A percentile compares a stretch with the other conserved stretches of the same genome.
phyloP scores from a whole-genome alignment of 2,113 vertebrate species.

The Lophura nycthemera region DNA sequence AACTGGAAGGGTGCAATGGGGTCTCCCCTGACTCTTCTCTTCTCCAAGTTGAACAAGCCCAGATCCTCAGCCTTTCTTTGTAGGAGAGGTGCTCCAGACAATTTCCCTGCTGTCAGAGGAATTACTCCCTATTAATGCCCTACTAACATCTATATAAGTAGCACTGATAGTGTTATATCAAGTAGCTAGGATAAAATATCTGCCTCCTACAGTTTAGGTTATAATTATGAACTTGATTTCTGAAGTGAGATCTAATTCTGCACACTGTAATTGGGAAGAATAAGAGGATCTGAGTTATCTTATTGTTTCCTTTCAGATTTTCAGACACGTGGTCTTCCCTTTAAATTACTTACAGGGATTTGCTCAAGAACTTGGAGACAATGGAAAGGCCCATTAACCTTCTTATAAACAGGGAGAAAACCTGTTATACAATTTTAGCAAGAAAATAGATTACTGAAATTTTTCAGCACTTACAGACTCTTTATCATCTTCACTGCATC shows the following conservation, averaged over 20 bases:
- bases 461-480: neutral
- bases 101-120: neutral
- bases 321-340: neutral
- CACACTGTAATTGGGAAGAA: neutral
- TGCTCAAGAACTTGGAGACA: neutral
- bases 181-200: neutral
- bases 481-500: neutral
- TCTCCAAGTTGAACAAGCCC: too few species aligned
- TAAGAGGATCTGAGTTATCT: neutral
- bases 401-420: neutral
- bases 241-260: neutral
- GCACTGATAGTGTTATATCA: neutral
- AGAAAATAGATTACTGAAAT: neutral
- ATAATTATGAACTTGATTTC: neutral
- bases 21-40: too few species aligned
- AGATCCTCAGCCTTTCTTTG: too few species aligned
- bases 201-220: neutral
- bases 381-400: neutral
- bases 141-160: neutral
- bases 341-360: neutral
- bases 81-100: neutral
- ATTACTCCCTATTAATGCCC: neutral
- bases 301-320: neutral
- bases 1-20: too few species aligned
- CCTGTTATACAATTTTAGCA: neutral